Percentiles rank a stretch among this genome's conserved stretches.
Evolutionary conservation across 2,797 vertebrate genomes (phyloP).

Genomic region (Epinephelus awoara): DNA sequence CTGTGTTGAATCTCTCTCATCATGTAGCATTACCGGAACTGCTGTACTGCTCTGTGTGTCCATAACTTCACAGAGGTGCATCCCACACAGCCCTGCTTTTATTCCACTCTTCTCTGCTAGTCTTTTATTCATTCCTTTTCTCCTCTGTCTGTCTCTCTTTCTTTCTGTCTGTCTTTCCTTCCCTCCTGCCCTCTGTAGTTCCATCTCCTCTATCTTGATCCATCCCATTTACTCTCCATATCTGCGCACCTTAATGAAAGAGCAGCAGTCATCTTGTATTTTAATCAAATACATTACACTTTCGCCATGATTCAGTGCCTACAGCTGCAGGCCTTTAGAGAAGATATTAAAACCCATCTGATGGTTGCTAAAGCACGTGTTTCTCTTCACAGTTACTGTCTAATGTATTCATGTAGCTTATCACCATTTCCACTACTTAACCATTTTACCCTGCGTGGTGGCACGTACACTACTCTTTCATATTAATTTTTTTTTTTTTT

Average conservation of each 20-base stretch:
- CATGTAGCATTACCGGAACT: slow-evolving; percentile 43
- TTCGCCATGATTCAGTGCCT: slow-evolving; percentile 60
- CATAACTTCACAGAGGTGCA: slow-evolving; percentile 22
- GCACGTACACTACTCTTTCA: not conserved
- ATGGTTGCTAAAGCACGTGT: slow-evolving; percentile 38
- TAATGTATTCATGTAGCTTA: slow-evolving; percentile 36
- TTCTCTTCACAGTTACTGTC: slow-evolving; percentile 19
- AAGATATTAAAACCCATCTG: slow-evolving; percentile 45
- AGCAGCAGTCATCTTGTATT: slow-evolving; percentile 62
- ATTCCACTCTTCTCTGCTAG: slow-evolving; percentile 16
- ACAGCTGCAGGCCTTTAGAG: slow-evolving; percentile 50
- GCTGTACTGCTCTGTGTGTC: slow-evolving; percentile 37
- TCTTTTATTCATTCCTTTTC: slow-evolving; percentile 13
- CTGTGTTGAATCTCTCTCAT: slow-evolving; percentile 44
- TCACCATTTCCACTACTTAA: slow-evolving; percentile 9
- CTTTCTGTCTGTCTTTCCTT: slow-evolving; percentile 10
- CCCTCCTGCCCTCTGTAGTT: slow-evolving; percentile 3
- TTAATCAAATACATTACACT: slow-evolving; percentile 71
- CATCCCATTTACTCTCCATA: slow-evolving; percentile 20
- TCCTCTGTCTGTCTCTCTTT: not conserved
- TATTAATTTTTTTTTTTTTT: slow-evolving; percentile 6
- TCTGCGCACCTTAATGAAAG: slow-evolving; percentile 60
- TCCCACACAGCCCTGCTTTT: slow-evolving; percentile 41
- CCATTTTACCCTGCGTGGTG: not conserved
- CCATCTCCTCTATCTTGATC: slow-evolving; percentile 16